Base-by-base conservation (phyloP, 1,140 invertebrate species). In the Drosophila lacertosa region DNA sequence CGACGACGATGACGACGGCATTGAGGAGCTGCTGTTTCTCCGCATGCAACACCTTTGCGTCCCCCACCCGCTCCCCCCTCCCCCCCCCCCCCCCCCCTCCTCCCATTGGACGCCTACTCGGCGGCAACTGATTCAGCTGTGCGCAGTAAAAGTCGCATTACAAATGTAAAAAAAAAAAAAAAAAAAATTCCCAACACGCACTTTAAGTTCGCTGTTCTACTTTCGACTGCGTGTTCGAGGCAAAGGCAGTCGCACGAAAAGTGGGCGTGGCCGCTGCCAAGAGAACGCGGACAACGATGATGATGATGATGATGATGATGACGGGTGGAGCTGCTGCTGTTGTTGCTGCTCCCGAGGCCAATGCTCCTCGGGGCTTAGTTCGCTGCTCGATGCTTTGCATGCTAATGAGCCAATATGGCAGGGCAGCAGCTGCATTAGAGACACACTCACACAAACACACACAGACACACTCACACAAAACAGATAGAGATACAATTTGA, bases 321-420 rank as follows among this genome's bases (percentile, higher is more conserved):
- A n/a, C 9, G 20, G 29, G 3, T 18, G 3, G 13, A 45, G 29
- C 10, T 32, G 22, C 10, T 33, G 44, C 20, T 48, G 65, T 22
- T 35, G 18, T n/a, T 35, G 45, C 16, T 6, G 7, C 20, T 20
- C 40, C 16, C 40, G 72, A 77, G 77, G 78, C 73, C 77, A 81
- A 69, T 81, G 77, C 78, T 81, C 78, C 72, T 54, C 55, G 39
- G 32, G 16, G 67, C 48, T 13, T 57, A 7, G 37, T 40, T 40
- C 22, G 24, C 24, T 16, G 13, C 65, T 69, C 44, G 50, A 51
- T 48, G 39, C 20, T 37, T 65, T 48, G 76, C 76, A 78, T 78
- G 76, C 70, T 80, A 80, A 80, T 80, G 67, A 79, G 76, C 42
- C 72, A 73, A 67, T 51, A 64, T 47, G 35, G 33, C 16, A 5